These are phyloP conservation scores for Drosophila biarmipes DNA, from an alignment of 1,140 invertebrate species.

Conservation along the genomic window DNA sequence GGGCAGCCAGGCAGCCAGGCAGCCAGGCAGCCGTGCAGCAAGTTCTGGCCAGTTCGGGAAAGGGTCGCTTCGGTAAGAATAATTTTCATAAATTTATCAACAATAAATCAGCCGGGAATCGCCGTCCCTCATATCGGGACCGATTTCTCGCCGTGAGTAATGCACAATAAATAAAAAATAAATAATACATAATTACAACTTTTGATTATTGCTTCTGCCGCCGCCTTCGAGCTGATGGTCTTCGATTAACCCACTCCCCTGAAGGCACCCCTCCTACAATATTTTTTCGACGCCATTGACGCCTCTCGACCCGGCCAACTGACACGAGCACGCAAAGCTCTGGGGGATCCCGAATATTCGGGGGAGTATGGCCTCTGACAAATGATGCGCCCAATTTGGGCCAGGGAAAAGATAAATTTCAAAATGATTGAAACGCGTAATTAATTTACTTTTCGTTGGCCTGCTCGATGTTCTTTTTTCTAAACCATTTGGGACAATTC, in stretches of 20 bases:
- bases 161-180: conserved; percentile 78
- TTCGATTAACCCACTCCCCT: conserved; percentile 10
- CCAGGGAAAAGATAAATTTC: conserved; percentile 51
- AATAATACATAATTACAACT: conserved; percentile 79
- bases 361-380: conserved; percentile 49
- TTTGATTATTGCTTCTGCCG: conserved; percentile 65
- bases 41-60: conserved; percentile 43
- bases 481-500: conserved; percentile 47
- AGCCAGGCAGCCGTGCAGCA: conserved; percentile 7
- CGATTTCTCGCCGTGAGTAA: conserved; percentile 50
- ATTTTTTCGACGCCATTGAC: conserved; percentile 49
- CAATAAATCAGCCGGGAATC: conserved; percentile 71
- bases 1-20: conserved; percentile 14
- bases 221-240: conserved; percentile 17
- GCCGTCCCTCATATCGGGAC: conserved; percentile 6
- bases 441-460: conserved; percentile 58
- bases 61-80: conserved; percentile 47
- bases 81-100: conserved; percentile 80
- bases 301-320: conserved; percentile 47
- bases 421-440: conserved; percentile 72
- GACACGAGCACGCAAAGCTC: conserved; percentile 6
- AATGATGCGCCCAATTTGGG: conserved; percentile 63
- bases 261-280: conserved; percentile 31
- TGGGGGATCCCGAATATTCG: neutral
- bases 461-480: conserved; percentile 27